Base-by-base conservation (phyloP, 2,888 invertebrate genomes). In the Ectobius pallidus region DNA sequence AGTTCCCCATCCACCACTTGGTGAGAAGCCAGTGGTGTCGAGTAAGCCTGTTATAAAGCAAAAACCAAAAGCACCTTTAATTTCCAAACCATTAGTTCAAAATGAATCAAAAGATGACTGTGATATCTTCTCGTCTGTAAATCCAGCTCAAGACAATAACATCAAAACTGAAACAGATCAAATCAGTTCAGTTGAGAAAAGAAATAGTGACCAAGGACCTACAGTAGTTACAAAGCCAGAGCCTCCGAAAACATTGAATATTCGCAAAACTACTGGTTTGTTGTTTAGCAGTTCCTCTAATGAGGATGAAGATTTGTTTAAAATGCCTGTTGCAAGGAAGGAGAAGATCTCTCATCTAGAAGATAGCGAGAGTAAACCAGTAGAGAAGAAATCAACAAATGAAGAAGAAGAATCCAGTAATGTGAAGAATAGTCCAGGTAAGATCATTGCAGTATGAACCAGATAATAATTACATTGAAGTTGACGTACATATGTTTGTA, bases 181-280 rank as follows among this genome's bases (percentile, higher is more conserved):
- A 11, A 32, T n/a, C n/a, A n/a, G n/a, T n/a, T n/a, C n/a, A n/a
- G n/a, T n/a, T n/a, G n/a, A n/a, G n/a, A n/a, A n/a, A n/a, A n/a
- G n/a, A n/a, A n/a, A n/a, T n/a, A n/a, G n/a, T n/a, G n/a, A n/a
- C n/a, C n/a, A n/a, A n/a, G n/a, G n/a, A n/a, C n/a, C 30, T 30
- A 3, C 16, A n/a, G 27, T 16, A 32, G 27, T 30, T n/a, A n/a
- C 34, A 20, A 71, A 77, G 69, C 69, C 58, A 32, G 69, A 76
- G 75, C 75, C 75, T n/a, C 77, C 76, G 39, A 74, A 73, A 63
- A 74, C 77, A 22, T 71, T 77, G 20, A 75, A 75, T 55, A 70
- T 72, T 22, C 44, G 69, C n/a, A 74, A 75, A 67, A 75, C 72
- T 20, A 61, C 73, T 34, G 72, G 69, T 34, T 39, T 70, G 34